Conservation (phyloP, 2,888 invertebrate species). For the Ptilodon capucinus region DNA sequence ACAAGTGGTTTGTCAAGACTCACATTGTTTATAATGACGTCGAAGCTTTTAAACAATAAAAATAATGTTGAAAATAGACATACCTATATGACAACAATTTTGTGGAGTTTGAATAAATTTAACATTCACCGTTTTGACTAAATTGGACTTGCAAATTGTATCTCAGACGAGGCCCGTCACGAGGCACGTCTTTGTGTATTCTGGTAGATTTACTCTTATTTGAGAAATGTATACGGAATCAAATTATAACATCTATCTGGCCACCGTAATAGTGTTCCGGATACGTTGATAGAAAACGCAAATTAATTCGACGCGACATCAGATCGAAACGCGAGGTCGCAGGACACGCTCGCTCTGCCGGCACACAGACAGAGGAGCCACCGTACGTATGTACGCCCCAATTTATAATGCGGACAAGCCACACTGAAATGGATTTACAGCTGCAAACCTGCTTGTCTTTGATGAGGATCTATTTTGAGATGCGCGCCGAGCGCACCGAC, state of each 20-base stretch:
- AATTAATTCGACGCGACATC: conserved; percentile 64
- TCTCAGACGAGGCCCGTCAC: conserved; percentile 23
- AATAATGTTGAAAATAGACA: too few relatives aligned
- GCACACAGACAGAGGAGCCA: conserved; percentile 40
- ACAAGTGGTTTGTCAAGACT: conserved; percentile 59
- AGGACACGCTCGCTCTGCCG: conserved; percentile 48
- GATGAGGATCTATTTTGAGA: conserved; percentile 81
- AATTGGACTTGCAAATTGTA: conserved; percentile 31
- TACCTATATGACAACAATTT: conserved; percentile 11
- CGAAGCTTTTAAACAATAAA: conserved; percentile 14
- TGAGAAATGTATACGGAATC: conserved; percentile 59
- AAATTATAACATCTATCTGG: conserved; percentile 70
- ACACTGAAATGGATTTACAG: conserved; percentile 82
- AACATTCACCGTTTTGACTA: conserved; percentile 13
- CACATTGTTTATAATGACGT: conserved; percentile 51
- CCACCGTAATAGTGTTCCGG: conserved; percentile 64
- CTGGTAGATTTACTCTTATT: conserved; percentile 51
- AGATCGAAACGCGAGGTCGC: conserved; percentile 56
- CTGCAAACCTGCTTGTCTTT: conserved; percentile 82
- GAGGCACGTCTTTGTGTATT: conserved; percentile 23
- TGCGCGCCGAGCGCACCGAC: conserved; percentile 74
- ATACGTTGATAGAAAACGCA: conserved; percentile 75
- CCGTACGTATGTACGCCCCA: conserved; percentile 53
- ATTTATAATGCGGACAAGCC: conserved; percentile 81
- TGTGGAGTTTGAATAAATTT: conserved; percentile 14